Evolutionary conservation across 2,888 invertebrate genomes (phyloP), one percentile per base, ranked within the genome.

Genomic region (Pheosia gnoma): DNA sequence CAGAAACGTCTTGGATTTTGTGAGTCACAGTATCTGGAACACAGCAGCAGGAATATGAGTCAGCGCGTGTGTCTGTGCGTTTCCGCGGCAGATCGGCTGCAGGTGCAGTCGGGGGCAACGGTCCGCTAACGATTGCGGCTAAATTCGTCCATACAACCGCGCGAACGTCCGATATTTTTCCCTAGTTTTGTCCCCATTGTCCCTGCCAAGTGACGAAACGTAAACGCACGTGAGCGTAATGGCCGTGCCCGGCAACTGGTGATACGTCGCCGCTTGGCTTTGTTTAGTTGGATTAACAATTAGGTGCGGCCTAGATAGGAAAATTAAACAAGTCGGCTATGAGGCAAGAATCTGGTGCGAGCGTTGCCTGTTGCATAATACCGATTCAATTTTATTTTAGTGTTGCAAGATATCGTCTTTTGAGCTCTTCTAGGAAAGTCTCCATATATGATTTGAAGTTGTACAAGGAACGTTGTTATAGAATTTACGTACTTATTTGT

Each of bases 81-180:
- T 53, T 57, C 57, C 45, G 41, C 43, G 57, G 43, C 36, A 43
- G 36, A 11, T 11, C 55, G 39, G 53, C 53, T 79, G 79, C 74
- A 70, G n/a, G 60, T 79, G 79, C 74, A 70, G 68, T 57, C 68
- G 78, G 72, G 86, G 80, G 83, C 87, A 87, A 83, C 75, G 86
- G 78, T 79, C 85, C 77, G 72, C 75, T 81, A 80, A 84, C 77
- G 82, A 79, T 79, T 79, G 80, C 69, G 67, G 78, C 84, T 86
- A 85, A 86, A 83, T 87, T 77, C 62, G 83, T 84, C 75, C 74
- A 71, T 68, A 69, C 60, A 13, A 58, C 52, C 65, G 62, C 61
- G 65, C 65, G 59, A 61, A 58, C 67, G 59, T 64, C 66, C 61
- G 70, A 75, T 72, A 70, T 77, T 74, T 75, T 73, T 68, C 67